A percentile compares a stretch with the other conserved stretches of the same genome.
Conservation (phyloP, 2,888 invertebrate genomes). For the Nesidiocoris tenuis region DNA sequence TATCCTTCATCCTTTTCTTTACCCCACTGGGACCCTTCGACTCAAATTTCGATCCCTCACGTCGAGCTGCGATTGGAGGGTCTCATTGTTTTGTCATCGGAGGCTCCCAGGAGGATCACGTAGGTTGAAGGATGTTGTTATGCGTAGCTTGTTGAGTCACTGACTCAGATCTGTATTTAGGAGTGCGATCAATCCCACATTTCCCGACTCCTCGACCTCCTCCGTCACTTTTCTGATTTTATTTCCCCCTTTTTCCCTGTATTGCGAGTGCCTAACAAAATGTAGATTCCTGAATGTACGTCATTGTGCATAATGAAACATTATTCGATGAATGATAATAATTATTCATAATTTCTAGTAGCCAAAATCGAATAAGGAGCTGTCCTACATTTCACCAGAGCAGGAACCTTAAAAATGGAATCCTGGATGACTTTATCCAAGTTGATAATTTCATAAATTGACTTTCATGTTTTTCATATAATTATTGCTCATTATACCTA, state of each 20-base stretch:
- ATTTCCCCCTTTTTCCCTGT: neutral
- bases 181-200: slow-evolving; percentile 1
- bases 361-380: no score
- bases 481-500: no score
- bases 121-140: slow-evolving; percentile 5
- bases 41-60: neutral
- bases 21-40: no score
- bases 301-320: neutral
- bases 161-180: slow-evolving; percentile 14
- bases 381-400: no score
- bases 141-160: neutral
- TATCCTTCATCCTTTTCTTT: no score
- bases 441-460: no score
- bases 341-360: no score
- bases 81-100: neutral
- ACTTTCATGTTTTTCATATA: no score
- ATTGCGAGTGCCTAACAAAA: neutral
- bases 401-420: no score
- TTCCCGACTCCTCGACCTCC: neutral
- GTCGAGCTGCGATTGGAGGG: neutral
- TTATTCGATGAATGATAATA: neutral
- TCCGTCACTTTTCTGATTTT: neutral
- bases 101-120: neutral
- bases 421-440: no score
- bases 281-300: no score